phyloP scores from a whole-genome alignment of 2,888 invertebrate genomes.

The Graphium colonna region DNA sequence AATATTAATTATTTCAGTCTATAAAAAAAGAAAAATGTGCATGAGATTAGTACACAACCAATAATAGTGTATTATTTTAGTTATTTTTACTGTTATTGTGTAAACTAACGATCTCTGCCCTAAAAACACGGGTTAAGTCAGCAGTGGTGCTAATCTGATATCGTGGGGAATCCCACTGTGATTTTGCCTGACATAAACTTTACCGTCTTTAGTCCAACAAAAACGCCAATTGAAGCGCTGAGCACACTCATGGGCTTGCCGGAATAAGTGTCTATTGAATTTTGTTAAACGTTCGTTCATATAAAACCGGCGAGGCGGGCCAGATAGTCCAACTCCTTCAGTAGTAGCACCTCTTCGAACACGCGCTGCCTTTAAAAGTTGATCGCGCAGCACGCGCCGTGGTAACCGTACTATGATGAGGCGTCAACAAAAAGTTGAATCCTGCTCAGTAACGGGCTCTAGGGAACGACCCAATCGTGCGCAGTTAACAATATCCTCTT shows the following conservation, averaged over 20 bases:
- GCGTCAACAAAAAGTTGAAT: constrained; percentile 17
- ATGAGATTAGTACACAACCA: too few relatives aligned
- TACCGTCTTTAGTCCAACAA: constrained; percentile 26
- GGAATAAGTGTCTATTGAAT: constrained; percentile 27
- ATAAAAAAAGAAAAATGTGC: too few relatives aligned
- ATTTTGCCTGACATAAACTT: constrained; percentile 18
- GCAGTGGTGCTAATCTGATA: constrained; percentile 10
- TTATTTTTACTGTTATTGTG: too few relatives aligned
- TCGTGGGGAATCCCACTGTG: not conserved
- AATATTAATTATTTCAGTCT: too few relatives aligned
- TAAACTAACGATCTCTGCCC: too few relatives aligned
- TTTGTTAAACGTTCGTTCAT: constrained; percentile 29
- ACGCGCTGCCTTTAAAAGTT: constrained; percentile 25
- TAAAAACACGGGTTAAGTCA: constrained; percentile 6
- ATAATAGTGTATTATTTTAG: too few relatives aligned
- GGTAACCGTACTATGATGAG: constrained; percentile 24
- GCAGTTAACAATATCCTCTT: not conserved
- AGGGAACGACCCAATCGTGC: not conserved
- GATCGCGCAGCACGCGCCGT: constrained; percentile 25
- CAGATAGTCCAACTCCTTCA: constrained; percentile 20
- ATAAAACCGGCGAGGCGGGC: constrained; percentile 20
- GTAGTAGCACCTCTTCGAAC: constrained; percentile 25
- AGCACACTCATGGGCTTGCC: constrained; percentile 22
- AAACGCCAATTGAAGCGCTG: constrained; percentile 19
- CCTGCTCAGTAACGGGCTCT: not conserved